Evolutionary conservation across 2,888 invertebrate genomes (phyloP).

Genomic region (Alsophila aescularia): DNA sequence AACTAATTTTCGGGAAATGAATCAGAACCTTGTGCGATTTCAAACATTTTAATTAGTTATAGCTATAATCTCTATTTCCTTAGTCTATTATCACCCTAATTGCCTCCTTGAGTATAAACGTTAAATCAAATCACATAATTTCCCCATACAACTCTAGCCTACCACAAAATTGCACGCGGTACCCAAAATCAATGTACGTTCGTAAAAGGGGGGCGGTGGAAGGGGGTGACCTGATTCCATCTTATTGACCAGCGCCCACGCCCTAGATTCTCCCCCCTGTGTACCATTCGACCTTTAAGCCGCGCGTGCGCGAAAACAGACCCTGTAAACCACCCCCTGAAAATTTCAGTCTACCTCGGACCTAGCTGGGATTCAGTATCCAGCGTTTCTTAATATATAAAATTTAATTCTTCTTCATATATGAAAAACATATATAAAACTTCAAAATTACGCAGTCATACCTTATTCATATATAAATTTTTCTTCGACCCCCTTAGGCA

Average conservation of each 20-base stretch:
- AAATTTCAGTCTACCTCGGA: conserved; percentile 57
- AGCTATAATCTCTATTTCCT: not conserved
- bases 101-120: not conserved
- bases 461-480: conserved; percentile 50
- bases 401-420: conserved; percentile 55
- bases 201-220: conserved; percentile 5
- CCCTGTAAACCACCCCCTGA: conserved; percentile 46
- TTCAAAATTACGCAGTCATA: conserved; percentile 51
- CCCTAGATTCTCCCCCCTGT: conserved; percentile 38
- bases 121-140: not conserved
- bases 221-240: conserved; percentile 59
- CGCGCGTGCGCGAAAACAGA: conserved; percentile 62
- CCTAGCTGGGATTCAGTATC: conserved; percentile 42
- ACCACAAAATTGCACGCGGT: conserved; percentile 14
- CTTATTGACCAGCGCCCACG: conserved; percentile 54
- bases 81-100: not conserved
- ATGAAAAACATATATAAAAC: conserved; percentile 73
- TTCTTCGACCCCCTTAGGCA: conserved; percentile 66
- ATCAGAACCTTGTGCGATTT: no score
- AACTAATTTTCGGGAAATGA: no score
- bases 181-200: conserved; percentile 33
- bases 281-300: conserved; percentile 64
- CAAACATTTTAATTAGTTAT: no score
- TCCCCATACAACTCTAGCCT: conserved; percentile 6
- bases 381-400: conserved; percentile 43